Base-by-base conservation (phyloP, 2,113 vertebrate genomes). In the Coturnix japonica region DNA sequence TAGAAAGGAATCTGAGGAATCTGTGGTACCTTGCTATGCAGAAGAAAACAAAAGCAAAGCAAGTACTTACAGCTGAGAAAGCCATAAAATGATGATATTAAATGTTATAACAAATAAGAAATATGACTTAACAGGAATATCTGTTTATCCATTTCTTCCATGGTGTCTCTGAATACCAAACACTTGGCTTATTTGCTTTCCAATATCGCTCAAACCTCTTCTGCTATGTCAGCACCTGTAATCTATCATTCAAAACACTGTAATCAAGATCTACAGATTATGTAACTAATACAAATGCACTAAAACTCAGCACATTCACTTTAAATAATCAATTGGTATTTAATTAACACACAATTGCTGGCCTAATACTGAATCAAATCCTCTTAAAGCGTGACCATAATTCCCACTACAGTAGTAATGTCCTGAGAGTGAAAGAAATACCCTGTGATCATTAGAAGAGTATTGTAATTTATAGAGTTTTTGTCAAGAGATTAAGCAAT, bases 351-450 rank as follows among this genome's bases (percentile, higher is more conserved):
- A 92, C 51, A 94, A 81, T 85, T 83, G 11, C 60, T 92, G 21
- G 18, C 67, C 72, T 95, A 94, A 89, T 92, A 69, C 60, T 30
- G 65, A 87, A 94, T 89, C 79, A 94, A 96, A 96, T 96, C 96
- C 91, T 95, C 76, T 96, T 94, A 96, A 92, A 95, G 39, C 81
- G 82, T 95, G 93, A 92, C 95, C 94, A 76, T 93, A 95, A 96
- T 94, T 96, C 93, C 88, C 82, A 79, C 37, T 88, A 91, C 86
- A 92, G n/a, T 86, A 41, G 33, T 93, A 94, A 95, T 94, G 85
- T 95, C 93, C 87, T 88, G 63, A 94, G 87, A 94, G 66, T 91
- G 77, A 85, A 88, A 84, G 76, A 96, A 96, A 94, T 93, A 81
- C 79, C 11, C 79, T 66, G 63, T 2, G 54, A 94, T 95, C 82